These are phyloP conservation scores for Phaedon cochleariae DNA, from an alignment of 2,888 invertebrate genomes.

Conservation along the genomic window DNA sequence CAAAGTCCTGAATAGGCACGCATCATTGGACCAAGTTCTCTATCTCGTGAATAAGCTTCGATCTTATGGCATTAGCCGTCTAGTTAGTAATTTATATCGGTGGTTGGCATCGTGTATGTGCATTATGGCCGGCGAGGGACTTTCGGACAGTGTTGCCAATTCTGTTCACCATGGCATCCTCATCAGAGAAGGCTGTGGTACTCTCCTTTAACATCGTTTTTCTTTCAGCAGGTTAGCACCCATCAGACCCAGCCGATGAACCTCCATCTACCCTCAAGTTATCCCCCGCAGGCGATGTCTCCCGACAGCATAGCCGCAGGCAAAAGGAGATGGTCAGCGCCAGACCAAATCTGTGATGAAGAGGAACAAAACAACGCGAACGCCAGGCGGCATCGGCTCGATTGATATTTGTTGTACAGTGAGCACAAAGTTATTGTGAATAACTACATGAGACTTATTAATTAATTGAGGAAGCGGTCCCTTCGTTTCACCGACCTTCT, in stretches of 20 bases:
- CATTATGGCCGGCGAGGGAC: no score
- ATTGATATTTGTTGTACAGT: conserved; percentile 40
- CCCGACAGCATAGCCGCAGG: conserved; percentile 47
- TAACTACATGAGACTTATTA: conserved; percentile 33
- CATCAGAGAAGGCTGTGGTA: no score
- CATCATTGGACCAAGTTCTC: no score
- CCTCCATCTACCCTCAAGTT: conserved; percentile 43
- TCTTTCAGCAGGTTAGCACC: conserved; percentile 4
- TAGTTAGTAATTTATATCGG: no score
- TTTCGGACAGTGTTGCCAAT: no score
- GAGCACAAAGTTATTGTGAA: conserved; percentile 37
- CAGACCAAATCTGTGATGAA: conserved; percentile 63
- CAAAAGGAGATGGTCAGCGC: conserved; percentile 64
- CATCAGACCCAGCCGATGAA: conserved; percentile 47
- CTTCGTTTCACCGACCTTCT: neutral
- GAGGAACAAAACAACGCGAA: conserved; percentile 47
- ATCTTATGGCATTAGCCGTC: no score
- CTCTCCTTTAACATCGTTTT: no score
- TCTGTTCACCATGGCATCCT: no score
- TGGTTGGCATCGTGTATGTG: no score
- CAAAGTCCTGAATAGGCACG: no score
- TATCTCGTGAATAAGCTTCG: no score
- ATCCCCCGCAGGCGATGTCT: conserved; percentile 40
- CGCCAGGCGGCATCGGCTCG: conserved; percentile 33
- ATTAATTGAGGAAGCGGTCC: conserved; percentile 27